Evolutionary conservation across 2,113 vertebrate species (phyloP).

Genomic region (Terrapene triunguis): DNA sequence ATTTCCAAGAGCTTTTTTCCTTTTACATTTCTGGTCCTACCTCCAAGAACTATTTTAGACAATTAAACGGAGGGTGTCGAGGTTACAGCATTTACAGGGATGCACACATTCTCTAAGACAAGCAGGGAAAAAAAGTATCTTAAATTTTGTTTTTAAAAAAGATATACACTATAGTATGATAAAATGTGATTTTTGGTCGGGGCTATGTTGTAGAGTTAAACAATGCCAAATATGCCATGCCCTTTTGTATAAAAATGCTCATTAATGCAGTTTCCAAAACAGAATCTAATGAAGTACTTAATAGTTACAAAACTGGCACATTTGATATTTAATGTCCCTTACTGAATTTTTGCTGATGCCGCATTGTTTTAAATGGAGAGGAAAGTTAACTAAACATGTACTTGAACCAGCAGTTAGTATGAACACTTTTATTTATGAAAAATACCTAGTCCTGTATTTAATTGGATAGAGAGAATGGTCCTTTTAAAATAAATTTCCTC

Average conservation of each 20-base stretch:
- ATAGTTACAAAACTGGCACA: slow-evolving; percentile 83
- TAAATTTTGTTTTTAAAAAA: not conserved
- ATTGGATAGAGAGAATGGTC: not conserved
- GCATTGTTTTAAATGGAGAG: slow-evolving; percentile 60
- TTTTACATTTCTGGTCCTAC: not conserved
- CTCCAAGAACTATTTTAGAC: slow-evolving; percentile 13
- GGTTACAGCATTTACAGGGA: not conserved
- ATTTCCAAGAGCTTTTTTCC: not conserved
- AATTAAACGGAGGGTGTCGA: not conserved
- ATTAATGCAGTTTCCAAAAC: slow-evolving; percentile 79
- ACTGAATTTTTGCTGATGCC: slow-evolving; percentile 78
- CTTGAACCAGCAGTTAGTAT: slow-evolving; percentile 66
- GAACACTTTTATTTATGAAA: slow-evolving; percentile 17
- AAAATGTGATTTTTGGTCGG: slow-evolving; percentile 37
- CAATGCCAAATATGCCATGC: slow-evolving; percentile 20
- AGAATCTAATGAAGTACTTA: slow-evolving; percentile 82
- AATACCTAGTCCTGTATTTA: not conserved
- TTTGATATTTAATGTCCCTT: slow-evolving; percentile 85
- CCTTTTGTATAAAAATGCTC: slow-evolving; percentile 64
- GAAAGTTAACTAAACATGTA: slow-evolving; percentile 69
- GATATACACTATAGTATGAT: not conserved
- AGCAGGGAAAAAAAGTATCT: not conserved
- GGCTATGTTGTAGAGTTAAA: slow-evolving; percentile 34
- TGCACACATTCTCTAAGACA: slow-evolving; percentile 17
- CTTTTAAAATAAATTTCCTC: not conserved